phyloP scores from a whole-genome alignment of 2,113 vertebrate species.

The Sebastes fasciatus region DNA sequence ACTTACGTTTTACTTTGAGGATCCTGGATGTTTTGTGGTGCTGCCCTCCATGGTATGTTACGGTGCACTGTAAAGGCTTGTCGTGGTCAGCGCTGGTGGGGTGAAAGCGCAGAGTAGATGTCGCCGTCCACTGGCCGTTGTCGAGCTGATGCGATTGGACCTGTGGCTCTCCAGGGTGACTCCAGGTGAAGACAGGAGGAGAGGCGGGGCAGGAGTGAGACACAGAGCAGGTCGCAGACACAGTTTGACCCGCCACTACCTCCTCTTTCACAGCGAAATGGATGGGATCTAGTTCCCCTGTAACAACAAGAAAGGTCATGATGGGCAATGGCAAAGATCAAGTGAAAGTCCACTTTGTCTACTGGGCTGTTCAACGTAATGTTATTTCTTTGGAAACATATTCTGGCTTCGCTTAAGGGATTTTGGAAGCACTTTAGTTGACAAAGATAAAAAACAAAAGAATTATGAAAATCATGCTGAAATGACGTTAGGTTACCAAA shows the following conservation, averaged over 20 bases:
- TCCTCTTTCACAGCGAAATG: conserved; percentile 41
- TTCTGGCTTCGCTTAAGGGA: neutral
- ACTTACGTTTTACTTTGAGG: conserved; percentile 79
- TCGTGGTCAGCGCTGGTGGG: conserved; percentile 61
- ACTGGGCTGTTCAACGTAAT: neutral
- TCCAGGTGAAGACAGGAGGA: conserved; percentile 78
- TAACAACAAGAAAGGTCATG: conserved; percentile 10
- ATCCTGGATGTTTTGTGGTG: neutral
- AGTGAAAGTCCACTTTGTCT: neutral
- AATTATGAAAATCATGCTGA: neutral
- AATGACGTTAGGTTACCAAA: neutral
- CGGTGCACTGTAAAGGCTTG: conserved; percentile 65
- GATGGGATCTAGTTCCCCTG: conserved; percentile 53
- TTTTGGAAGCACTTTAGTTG: neutral
- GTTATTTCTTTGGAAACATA: neutral
- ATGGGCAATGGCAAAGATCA: neutral
- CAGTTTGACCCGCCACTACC: conserved; percentile 19
- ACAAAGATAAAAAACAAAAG: neutral
- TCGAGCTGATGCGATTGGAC: conserved; percentile 21
- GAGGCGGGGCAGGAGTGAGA: conserved; percentile 72
- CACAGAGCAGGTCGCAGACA: conserved; percentile 69
- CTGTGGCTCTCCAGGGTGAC: conserved; percentile 49
- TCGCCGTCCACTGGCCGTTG: conserved; percentile 61
- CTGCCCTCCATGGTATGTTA: conserved; percentile 44
- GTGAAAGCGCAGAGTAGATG: conserved; percentile 72